A percentile compares a stretch with the other conserved stretches of the same genome.
Evolutionary conservation across 2,113 vertebrate genomes (phyloP).

Genomic region (Heterotilapia buettikoferi): DNA sequence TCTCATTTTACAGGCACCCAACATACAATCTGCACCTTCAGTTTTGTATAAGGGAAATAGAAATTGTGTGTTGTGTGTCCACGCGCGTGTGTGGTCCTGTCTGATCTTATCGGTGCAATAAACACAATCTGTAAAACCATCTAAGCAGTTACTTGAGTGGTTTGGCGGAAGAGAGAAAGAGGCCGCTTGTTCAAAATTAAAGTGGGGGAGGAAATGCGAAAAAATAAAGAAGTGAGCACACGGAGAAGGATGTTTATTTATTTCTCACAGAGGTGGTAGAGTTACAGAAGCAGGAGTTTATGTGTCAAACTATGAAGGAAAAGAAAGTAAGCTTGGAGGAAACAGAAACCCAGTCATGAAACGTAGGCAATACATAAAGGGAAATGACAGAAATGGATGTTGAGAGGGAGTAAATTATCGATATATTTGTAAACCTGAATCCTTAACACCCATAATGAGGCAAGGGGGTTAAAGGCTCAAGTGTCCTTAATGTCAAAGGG

Average conservation of each 20-base stretch:
- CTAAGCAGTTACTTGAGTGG: constrained; percentile 10
- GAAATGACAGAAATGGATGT: not conserved
- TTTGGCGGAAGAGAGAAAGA: not conserved
- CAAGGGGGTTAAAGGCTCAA: not conserved
- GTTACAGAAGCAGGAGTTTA: not conserved
- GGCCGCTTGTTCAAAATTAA: not conserved
- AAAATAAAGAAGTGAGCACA: not conserved
- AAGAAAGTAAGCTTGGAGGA: not conserved
- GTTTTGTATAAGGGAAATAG: not conserved
- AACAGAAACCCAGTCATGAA: not conserved
- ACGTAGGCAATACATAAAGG: not conserved
- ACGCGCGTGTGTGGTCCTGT: constrained; percentile 1
- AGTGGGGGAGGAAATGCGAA: not conserved
- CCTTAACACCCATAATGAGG: not conserved
- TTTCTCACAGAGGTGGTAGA: not conserved
- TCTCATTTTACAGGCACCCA: not conserved
- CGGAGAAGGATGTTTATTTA: not conserved
- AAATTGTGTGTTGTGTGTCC: not conserved
- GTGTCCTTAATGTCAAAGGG: not conserved
- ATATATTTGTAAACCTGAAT: not conserved
- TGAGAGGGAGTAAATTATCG: not conserved
- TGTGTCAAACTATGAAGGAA: not conserved
- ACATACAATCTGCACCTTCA: not conserved
- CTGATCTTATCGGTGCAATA: constrained; percentile 3
- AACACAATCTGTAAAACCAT: constrained; percentile 29